Percentiles rank a stretch among this genome's conserved stretches.
Conservation (phyloP, 2,797 vertebrate genomes). For the Gymnopithys bicolor region DNA sequence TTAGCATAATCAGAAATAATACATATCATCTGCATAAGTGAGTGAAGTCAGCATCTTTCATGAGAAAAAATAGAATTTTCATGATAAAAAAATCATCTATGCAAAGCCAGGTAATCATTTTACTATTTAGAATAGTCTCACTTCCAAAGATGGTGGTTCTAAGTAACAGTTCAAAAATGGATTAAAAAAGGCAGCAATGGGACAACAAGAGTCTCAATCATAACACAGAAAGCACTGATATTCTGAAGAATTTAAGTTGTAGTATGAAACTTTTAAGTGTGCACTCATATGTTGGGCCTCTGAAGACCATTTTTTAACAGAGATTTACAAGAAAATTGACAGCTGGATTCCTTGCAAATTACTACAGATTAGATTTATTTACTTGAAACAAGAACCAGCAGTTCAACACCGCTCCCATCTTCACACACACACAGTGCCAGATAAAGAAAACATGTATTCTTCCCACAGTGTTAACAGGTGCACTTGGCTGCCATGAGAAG, state of each 20-base stretch:
- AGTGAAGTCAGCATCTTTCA: background rate
- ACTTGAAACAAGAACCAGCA: background rate
- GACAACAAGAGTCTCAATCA: background rate
- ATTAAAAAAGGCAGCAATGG: background rate
- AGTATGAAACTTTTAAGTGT: background rate
- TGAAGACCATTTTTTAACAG: background rate
- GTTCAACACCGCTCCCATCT: background rate
- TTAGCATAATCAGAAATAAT: background rate
- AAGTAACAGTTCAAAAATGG: background rate
- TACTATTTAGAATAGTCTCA: background rate
- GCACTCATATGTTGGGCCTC: background rate
- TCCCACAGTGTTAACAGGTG: slow-evolving; percentile 15
- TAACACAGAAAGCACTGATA: background rate
- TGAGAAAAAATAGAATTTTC: background rate
- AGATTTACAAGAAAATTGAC: background rate
- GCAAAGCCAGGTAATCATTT: background rate
- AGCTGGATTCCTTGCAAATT: background rate
- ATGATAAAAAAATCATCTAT: background rate
- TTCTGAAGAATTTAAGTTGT: background rate
- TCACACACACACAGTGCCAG: background rate
- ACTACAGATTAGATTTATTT: background rate
- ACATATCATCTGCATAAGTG: background rate
- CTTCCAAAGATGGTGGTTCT: background rate
- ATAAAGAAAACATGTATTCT: background rate
- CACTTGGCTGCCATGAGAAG: background rate